Evolutionary conservation across 2,797 vertebrate genomes (phyloP), one percentile per base, ranked within the genome.

Genomic region (Odontamblyopus lacepedii): DNA sequence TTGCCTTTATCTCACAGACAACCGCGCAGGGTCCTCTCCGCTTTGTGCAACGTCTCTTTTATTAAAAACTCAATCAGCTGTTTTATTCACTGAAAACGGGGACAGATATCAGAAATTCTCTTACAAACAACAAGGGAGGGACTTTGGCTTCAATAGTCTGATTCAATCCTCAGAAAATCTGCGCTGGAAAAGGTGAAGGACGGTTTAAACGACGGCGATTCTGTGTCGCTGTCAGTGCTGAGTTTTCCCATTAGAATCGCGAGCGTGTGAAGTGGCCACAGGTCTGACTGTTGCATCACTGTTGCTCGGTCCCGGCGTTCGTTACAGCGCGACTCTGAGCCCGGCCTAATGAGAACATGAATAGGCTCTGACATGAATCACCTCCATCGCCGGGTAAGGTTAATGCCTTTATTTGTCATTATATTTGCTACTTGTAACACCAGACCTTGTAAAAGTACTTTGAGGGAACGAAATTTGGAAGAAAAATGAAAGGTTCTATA

Each of bases 91-190:
- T 53, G 44, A 48, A 53, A 53, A 53, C n/a, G 51, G 6, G 51
- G 16, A 1, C 18, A 53, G 51, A 53, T 53, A 53, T 26, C 13
- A 23, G 8, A 60, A 29, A 60, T 29, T 60, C 12, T 15, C 26
- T 60, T 9, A 15, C 57, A 60, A 60, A 60, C 13, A 29, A 29
- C 57, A 60, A 57, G 3, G 55, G 55, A 16, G 15, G 35, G 35
- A 2, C 35, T 38, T 4, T 16, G 11, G 4, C 44, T 72, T 70
- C 55, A 51, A 70, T 61, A 71, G 67, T 74, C 82, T 85, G 82
- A 85, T 82, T 87, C 82, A 86, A 86, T 84, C 81, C 72, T 75
- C 41, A 82, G 82, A 68, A 87, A 87, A 87, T 80, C 5, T 6
- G 56, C 29, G 12, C 29, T 9, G 51, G 19, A 55, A 81, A 67